Evolutionary conservation across 2,888 invertebrate species (phyloP), one percentile per base, ranked within the genome.

Genomic region (Ommatoiulus sabulosus): DNA sequence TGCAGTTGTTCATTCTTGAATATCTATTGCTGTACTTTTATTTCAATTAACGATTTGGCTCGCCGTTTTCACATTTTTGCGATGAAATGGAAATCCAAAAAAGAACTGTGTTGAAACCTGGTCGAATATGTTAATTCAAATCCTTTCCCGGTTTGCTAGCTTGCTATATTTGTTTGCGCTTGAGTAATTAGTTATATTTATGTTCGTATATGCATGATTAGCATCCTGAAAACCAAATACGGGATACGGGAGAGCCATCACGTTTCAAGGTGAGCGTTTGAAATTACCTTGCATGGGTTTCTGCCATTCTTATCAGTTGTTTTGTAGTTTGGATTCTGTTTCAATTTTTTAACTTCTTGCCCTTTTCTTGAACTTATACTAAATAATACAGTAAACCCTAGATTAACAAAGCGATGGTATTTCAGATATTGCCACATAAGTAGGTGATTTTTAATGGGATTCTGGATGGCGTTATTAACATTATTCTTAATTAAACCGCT

Each of bases 151-250:
- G 80, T 87, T 52, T 87, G 87, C 87, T 87, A 63, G 87, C 87
- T 57, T 87, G 87, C 87, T 57, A 35, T 44, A 46, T 87, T 87
- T 57, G 48, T 87, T 87, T 87, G 87, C 87, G 52, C 57, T 44
- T 87, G 87, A 48, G 87, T 87, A 63, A 87, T 63, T 43, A 87
- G 63, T 87, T 87, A 63, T 87, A 57, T 87, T 87, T 87, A 63
- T 87, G 87, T 63, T 63, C 57, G 63, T 87, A 52, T 63, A 57
- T 87, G 87, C 87, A 87, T 87, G 87, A 87, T 57, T 87, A 87
- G 87, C 87, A 52, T 87, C 87, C 87, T 63, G 87, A 87, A 57
- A 63, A 63, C 43, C 52, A 87, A 35, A 20, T 57, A 48, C 87
- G 46, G 52, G 87, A 52, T n/a, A 7, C 86, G 24, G 48, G 43